A percentile compares a stretch with the other conserved stretches of the same genome.
Evolutionary conservation across 2,888 invertebrate genomes (phyloP).

Genomic region (Cyaniris semiargus): DNA sequence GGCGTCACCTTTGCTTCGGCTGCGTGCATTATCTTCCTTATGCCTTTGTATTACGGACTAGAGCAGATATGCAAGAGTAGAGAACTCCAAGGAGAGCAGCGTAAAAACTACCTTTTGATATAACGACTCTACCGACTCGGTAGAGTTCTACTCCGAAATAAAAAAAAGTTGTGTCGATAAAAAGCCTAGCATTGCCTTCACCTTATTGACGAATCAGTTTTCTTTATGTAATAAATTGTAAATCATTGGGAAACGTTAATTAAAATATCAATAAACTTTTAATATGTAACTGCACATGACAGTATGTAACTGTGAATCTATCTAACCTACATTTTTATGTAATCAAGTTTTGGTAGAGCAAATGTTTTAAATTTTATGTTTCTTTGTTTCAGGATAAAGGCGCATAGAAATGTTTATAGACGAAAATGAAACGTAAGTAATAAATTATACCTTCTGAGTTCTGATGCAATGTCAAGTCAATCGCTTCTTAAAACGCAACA

Average conservation of each 20-base stretch:
- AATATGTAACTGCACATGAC: too few relatives aligned
- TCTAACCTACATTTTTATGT: not conserved
- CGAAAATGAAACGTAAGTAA: constrained; percentile 78
- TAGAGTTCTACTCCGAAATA: not conserved
- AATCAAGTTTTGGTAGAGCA: not conserved
- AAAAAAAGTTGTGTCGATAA: not conserved
- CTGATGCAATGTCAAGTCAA: not conserved
- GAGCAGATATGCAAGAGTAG: not conserved
- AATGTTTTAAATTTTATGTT: constrained; percentile 19
- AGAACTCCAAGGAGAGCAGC: not conserved
- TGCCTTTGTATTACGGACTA: not conserved
- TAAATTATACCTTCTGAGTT: not conserved
- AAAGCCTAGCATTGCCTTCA: too few relatives aligned
- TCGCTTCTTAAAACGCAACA: not conserved
- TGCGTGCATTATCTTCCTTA: not conserved
- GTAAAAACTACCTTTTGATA: not conserved
- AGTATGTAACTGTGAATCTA: not conserved
- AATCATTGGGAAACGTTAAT: not conserved
- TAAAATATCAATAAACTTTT: not conserved
- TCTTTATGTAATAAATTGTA: not conserved
- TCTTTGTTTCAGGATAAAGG: constrained; percentile 68
- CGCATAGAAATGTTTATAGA: constrained; percentile 76
- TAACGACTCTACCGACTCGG: not conserved
- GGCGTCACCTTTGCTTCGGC: not conserved
- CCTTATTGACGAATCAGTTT: not conserved